phyloP scores from a whole-genome alignment of 2,797 vertebrate genomes.

The Rallus crepitans region DNA sequence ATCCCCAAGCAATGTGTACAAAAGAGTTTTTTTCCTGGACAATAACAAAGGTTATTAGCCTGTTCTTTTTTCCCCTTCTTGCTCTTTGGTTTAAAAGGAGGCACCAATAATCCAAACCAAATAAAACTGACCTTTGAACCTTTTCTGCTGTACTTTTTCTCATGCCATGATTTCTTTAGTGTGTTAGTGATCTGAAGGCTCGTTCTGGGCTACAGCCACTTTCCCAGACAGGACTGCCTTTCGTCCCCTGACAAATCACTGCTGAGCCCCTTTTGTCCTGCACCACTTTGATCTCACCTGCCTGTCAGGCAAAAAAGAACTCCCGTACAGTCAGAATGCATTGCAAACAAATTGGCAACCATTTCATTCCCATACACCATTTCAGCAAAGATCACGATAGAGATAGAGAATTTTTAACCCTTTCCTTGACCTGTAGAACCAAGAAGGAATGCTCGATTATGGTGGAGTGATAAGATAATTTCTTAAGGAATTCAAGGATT shows the following conservation, averaged over 20 bases:
- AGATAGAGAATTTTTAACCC: constrained; percentile 76
- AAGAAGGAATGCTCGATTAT: accelerated
- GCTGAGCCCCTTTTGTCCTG: constrained; percentile 92
- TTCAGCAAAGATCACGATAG: constrained; percentile 72
- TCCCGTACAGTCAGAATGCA: constrained; percentile 89
- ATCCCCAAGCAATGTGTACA: constrained; percentile 80
- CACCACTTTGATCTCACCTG: constrained; percentile 94
- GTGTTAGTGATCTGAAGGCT: constrained; percentile 87
- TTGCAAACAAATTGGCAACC: constrained; percentile 91
- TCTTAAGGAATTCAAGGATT: not conserved
- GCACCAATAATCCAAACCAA: constrained; percentile 87
- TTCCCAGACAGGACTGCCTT: constrained; percentile 86
- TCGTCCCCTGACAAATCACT: constrained; percentile 92
- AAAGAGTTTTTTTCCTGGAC: constrained; percentile 76
- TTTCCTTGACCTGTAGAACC: not conserved
- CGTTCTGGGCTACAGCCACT: constrained; percentile 81
- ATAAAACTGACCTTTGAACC: constrained; percentile 93
- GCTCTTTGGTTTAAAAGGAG: constrained; percentile 77
- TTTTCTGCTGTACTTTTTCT: constrained; percentile 91
- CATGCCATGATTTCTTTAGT: constrained; percentile 88
- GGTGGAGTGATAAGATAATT: not conserved
- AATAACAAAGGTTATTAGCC: constrained; percentile 86
- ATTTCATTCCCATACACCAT: constrained; percentile 82
- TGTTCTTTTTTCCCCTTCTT: constrained; percentile 76
- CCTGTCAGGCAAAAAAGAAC: constrained; percentile 90